A percentile compares a stretch with the other conserved stretches of the same genome.
phyloP scores from a whole-genome alignment of 2,113 vertebrate species.

The Cottus gobio region DNA sequence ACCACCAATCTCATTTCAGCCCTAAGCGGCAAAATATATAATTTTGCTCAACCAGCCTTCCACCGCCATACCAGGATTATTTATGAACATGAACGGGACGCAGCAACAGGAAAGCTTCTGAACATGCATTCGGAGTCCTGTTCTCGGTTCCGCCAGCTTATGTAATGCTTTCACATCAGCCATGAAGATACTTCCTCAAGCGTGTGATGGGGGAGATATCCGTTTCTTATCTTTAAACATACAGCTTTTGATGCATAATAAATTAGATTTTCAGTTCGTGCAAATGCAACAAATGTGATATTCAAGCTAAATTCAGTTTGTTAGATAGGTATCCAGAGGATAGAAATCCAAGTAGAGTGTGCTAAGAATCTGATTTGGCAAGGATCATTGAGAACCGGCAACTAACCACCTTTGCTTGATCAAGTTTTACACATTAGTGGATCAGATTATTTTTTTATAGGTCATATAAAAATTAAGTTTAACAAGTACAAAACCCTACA shows the following conservation, averaged over 20 bases:
- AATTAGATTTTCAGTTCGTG: slow-evolving; percentile 40
- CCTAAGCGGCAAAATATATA: not conserved
- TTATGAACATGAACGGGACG: slow-evolving; percentile 33
- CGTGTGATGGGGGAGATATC: slow-evolving; percentile 43
- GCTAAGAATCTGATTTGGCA: not conserved
- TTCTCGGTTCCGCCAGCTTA: slow-evolving; percentile 31
- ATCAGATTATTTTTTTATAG: not conserved
- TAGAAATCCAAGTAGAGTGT: not conserved
- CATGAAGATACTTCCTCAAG: slow-evolving; percentile 9
- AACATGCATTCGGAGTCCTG: slow-evolving; percentile 56
- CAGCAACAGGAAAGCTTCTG: slow-evolving; percentile 47
- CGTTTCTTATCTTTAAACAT: slow-evolving; percentile 41
- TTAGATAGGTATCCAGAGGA: not conserved
- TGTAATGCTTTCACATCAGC: slow-evolving; percentile 52
- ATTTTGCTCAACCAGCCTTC: not conserved
- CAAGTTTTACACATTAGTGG: not conserved
- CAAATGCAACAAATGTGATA: slow-evolving; percentile 10
- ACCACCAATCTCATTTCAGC: not conserved
- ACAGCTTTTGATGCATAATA: slow-evolving; percentile 24
- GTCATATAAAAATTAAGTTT: not conserved
- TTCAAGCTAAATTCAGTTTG: slow-evolving; percentile 1
- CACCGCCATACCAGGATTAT: not conserved
- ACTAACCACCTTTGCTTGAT: not conserved
- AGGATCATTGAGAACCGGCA: not conserved
- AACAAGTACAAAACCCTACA: not conserved